These are phyloP conservation scores for Eulemur mongoz DNA, from an alignment of 2,797 vertebrate genomes.

Conservation along the genomic window DNA sequence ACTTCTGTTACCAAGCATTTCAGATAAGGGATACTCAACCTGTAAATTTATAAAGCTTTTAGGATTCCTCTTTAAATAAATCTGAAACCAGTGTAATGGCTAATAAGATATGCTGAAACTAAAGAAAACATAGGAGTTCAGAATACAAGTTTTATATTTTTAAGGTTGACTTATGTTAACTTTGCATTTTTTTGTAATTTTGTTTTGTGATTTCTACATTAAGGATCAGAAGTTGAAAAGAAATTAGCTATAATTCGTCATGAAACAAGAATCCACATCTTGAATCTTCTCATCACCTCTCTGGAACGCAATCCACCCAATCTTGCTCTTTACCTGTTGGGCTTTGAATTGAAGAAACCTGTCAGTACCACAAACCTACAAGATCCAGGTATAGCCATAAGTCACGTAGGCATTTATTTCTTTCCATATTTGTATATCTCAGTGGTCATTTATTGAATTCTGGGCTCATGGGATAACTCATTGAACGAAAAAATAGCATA, in stretches of 20 bases:
- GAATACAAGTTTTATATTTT: slow-evolving; percentile 25
- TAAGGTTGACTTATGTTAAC: neutral
- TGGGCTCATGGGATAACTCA: neutral
- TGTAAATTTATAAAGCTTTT: neutral
- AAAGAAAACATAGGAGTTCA: neutral
- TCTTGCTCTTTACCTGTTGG: slow-evolving; percentile 95
- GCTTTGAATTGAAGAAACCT: slow-evolving; percentile 97
- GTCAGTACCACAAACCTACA: slow-evolving; percentile 97
- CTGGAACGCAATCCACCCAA: slow-evolving; percentile 95
- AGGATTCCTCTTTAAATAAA: neutral
- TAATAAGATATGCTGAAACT: neutral
- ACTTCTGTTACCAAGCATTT: neutral
- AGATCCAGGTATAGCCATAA: slow-evolving; percentile 90
- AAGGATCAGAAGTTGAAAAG: slow-evolving; percentile 91
- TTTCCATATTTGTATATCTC: neutral
- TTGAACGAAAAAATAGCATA: neutral
- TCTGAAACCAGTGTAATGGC: neutral
- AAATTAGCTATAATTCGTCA: slow-evolving; percentile 90
- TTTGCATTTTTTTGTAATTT: neutral
- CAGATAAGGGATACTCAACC: neutral
- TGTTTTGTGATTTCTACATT: slow-evolving; percentile 41
- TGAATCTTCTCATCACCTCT: slow-evolving; percentile 97
- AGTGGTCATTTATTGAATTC: neutral
- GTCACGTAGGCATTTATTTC: neutral
- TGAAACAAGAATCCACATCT: slow-evolving; percentile 96